These are phyloP conservation scores for Drosophila incognita DNA, from an alignment of 2,888 invertebrate species.

Conservation along the genomic window DNA sequence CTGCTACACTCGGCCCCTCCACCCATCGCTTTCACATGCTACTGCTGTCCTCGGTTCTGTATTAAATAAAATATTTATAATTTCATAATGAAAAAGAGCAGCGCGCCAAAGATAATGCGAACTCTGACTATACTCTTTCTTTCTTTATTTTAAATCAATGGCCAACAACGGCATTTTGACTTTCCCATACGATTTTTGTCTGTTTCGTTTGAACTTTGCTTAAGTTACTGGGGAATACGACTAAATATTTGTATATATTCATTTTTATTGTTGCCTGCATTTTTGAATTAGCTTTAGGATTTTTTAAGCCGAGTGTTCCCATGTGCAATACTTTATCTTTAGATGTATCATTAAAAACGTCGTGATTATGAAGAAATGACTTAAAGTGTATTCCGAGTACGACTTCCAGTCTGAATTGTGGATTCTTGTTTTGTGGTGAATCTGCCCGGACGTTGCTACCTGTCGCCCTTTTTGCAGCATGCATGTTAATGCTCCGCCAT, in stretches of 20 bases:
- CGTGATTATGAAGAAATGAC: not conserved
- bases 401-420: not conserved
- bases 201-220: not conserved
- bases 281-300: too few relatives aligned
- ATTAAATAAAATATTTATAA: conserved; percentile 70
- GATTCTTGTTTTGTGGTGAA: conserved; percentile 54
- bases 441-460: conserved; percentile 51
- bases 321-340: too few relatives aligned
- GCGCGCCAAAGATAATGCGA: conserved; percentile 49
- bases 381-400: conserved; percentile 26
- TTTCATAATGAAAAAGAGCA: conserved; percentile 66
- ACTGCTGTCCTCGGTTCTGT: conserved; percentile 41
- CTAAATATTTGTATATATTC: not conserved
- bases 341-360: not conserved
- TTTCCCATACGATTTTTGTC: not conserved
- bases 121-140: conserved; percentile 20
- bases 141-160: not conserved
- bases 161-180: not conserved
- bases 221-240: not conserved
- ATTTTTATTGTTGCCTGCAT: not conserved
- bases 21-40: not conserved
- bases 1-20: not conserved
- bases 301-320: too few relatives aligned
- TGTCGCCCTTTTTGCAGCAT: conserved; percentile 60
- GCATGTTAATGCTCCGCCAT: conserved; percentile 76